A percentile compares a stretch with the other conserved stretches of the same genome.
Evolutionary conservation across 2,113 vertebrate species (phyloP).

Genomic region (Thunnus thynnus): DNA sequence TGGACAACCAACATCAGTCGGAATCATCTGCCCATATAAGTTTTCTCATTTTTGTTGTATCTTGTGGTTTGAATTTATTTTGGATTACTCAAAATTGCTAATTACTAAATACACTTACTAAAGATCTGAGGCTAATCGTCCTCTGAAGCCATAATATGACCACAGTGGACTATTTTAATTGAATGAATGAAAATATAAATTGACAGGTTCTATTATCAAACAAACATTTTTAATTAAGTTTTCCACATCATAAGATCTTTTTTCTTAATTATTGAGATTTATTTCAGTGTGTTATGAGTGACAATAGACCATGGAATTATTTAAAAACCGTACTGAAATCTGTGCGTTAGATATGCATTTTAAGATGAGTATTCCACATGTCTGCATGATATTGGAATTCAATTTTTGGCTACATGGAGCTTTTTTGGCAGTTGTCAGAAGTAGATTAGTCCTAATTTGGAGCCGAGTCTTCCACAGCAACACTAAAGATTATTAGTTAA

Average conservation of each 20-base stretch:
- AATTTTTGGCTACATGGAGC: neutral
- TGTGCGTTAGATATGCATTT: neutral
- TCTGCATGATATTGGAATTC: neutral
- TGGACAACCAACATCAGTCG: neutral
- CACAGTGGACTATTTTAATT: neutral
- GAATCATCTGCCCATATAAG: constrained; percentile 2
- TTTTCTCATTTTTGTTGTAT: constrained; percentile 19
- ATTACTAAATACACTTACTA: neutral
- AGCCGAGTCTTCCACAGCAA: neutral
- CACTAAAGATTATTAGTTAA: neutral
- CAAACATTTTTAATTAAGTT: neutral
- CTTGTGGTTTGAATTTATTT: neutral
- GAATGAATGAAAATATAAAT: neutral
- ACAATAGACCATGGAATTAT: neutral
- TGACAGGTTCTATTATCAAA: too few species aligned
- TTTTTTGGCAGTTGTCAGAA: constrained; percentile 1
- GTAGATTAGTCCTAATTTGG: neutral
- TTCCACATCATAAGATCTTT: neutral
- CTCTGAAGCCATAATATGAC: neutral
- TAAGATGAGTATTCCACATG: neutral
- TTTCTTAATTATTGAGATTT: neutral
- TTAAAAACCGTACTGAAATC: neutral
- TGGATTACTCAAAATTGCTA: constrained; percentile 5
- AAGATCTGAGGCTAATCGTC: neutral
- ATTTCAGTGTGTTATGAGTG: neutral